phyloP scores from a whole-genome alignment of 1,140 invertebrate genomes.

The Brachionus rubens region DNA sequence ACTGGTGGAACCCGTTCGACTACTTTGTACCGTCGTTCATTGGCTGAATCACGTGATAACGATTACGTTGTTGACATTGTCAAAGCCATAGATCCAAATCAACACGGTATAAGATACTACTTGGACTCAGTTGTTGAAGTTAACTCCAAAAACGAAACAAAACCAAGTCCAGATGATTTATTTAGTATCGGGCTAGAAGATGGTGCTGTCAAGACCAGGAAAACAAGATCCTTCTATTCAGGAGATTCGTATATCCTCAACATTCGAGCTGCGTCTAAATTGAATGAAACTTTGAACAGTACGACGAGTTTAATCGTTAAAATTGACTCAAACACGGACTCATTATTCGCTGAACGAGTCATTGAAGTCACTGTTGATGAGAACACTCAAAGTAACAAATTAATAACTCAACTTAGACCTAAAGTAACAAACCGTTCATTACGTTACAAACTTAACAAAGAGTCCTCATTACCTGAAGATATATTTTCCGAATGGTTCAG shows the following conservation, averaged over 20 bases:
- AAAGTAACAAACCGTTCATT: not conserved
- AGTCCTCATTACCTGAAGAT: constrained; percentile 6
- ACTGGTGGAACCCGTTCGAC: not conserved
- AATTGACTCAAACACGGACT: constrained; percentile 18
- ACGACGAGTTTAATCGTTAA: constrained; percentile 11
- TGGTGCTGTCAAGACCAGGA: constrained; percentile 30
- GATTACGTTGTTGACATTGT: constrained; percentile 37
- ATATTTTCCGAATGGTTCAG: constrained; percentile 8
- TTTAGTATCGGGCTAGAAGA: constrained; percentile 9
- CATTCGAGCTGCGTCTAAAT: not conserved
- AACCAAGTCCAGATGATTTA: not conserved
- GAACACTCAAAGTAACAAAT: not conserved
- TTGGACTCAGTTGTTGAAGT: constrained; percentile 17
- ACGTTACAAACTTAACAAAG: not conserved
- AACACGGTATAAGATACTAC: constrained; percentile 29
- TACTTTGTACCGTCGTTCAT: not conserved
- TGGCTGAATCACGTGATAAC: constrained; percentile 20
- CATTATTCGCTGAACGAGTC: constrained; percentile 15
- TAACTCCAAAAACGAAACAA: constrained; percentile 6
- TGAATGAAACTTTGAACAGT: constrained; percentile 4
- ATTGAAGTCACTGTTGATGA: constrained; percentile 5
- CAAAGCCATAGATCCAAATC: constrained; percentile 28
- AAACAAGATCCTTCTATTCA: constrained; percentile 32
- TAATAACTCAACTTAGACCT: not conserved
- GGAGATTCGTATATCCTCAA: not conserved